A percentile compares a stretch with the other conserved stretches of the same genome.
These are phyloP conservation scores for Poecilia picta DNA, from an alignment of 2,797 vertebrate species.

Conservation along the genomic window DNA sequence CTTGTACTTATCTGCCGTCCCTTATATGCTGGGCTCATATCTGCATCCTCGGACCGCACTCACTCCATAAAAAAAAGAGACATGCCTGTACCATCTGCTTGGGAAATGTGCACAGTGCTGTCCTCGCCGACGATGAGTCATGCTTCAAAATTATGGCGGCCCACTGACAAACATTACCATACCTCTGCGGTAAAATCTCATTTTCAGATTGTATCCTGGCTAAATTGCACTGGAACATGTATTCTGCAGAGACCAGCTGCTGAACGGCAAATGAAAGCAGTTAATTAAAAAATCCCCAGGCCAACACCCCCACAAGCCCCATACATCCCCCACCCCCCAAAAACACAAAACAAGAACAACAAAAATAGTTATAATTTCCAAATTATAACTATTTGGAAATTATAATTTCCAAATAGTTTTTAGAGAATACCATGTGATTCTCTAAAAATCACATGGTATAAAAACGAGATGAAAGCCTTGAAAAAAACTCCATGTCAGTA, in stretches of 20 bases:
- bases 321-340: accelerated
- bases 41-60: conserved; percentile 10
- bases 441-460: background rate
- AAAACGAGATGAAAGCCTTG: background rate
- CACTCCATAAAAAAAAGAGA: background rate
- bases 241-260: conserved; percentile 2
- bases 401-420: background rate
- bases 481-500: background rate
- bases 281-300: conserved; percentile 5
- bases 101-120: conserved; percentile 5
- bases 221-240: background rate
- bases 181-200: conserved; percentile 7
- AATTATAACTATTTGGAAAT: no score
- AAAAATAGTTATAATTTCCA: background rate
- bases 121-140: background rate
- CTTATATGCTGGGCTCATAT: background rate
- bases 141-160: conserved; percentile 11
- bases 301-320: background rate
- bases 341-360: background rate
- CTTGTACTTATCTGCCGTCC: background rate
- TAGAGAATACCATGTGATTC: no score
- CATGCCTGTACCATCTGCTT: conserved; percentile 14
- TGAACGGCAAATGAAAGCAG: background rate
- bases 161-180: conserved; percentile 8
- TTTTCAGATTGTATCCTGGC: background rate